phyloP scores from a whole-genome alignment of 2,113 vertebrate genomes.

The Scortum barcoo region DNA sequence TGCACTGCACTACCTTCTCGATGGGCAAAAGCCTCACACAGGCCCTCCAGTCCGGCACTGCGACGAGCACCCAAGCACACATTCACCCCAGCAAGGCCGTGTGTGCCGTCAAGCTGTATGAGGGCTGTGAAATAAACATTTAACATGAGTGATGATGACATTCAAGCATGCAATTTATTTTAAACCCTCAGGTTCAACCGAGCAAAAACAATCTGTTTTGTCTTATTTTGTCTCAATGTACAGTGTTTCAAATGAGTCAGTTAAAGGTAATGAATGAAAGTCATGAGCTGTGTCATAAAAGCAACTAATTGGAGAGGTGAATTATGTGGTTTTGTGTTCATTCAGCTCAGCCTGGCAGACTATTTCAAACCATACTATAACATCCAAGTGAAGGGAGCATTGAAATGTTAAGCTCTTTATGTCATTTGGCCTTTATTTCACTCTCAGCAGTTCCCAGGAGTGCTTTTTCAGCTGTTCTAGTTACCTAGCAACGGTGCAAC shows the following conservation, averaged over 20 bases:
- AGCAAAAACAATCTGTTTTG: too few relatives aligned
- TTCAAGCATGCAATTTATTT: neutral
- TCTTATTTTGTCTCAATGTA: neutral
- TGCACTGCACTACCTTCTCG: slow-evolving; percentile 31
- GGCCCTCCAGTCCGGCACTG: slow-evolving; percentile 30
- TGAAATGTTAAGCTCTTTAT: neutral
- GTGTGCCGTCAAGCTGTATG: neutral
- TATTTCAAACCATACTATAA: neutral
- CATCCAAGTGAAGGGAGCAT: neutral
- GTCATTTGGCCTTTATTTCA: slow-evolving; percentile 1
- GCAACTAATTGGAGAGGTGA: neutral
- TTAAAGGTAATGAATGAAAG: neutral
- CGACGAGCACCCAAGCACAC: slow-evolving; percentile 38
- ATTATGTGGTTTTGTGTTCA: neutral
- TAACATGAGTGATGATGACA: neutral
- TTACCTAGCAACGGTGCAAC: slow-evolving; percentile 67
- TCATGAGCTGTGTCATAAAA: neutral
- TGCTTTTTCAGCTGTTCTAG: slow-evolving; percentile 49
- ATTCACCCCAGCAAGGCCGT: slow-evolving; percentile 39
- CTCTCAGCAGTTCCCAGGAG: slow-evolving; percentile 29
- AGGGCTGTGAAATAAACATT: slow-evolving; percentile 32
- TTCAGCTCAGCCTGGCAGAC: neutral
- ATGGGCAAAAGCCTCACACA: slow-evolving; percentile 69
- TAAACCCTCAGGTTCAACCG: slow-evolving; percentile 18
- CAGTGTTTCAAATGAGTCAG: neutral